A percentile compares a stretch with the other conserved stretches of the same genome.
These are phyloP conservation scores for Pandion haliaetus DNA, from an alignment of 2,113 vertebrate species.

Conservation along the genomic window DNA sequence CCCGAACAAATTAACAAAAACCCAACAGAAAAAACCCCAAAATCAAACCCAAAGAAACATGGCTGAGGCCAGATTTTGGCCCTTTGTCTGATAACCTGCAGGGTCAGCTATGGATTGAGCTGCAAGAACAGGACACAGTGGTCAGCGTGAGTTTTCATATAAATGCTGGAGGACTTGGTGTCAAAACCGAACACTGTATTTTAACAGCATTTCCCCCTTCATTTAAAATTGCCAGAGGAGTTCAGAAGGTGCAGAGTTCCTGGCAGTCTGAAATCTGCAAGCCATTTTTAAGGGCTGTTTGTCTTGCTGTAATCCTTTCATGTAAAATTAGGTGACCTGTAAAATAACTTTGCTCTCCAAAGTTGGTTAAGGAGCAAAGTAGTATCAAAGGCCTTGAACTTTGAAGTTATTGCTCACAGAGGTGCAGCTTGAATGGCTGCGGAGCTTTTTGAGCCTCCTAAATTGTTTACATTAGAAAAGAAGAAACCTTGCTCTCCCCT, in stretches of 20 bases:
- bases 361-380: not conserved
- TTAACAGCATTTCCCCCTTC: not conserved
- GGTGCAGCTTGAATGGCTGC: not conserved
- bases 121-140: not conserved
- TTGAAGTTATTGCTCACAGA: not conserved
- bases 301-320: not conserved
- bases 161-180: not conserved
- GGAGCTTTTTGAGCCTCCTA: not conserved
- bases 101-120: not conserved
- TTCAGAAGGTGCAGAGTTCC: not conserved
- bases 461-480: not conserved
- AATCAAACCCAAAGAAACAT: not conserved
- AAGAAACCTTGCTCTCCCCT: not conserved
- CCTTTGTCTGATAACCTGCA: not conserved
- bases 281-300: not conserved
- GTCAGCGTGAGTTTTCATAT: not conserved
- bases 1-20: not conserved
- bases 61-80: not conserved
- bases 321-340: not conserved
- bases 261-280: not conserved
- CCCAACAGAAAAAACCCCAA: not conserved
- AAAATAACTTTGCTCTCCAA: not conserved
- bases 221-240: not conserved
- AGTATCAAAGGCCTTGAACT: conserved; percentile 1
- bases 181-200: not conserved